Conservation (phyloP, 2,888 invertebrate species). For the Vesta saturnalis region DNA sequence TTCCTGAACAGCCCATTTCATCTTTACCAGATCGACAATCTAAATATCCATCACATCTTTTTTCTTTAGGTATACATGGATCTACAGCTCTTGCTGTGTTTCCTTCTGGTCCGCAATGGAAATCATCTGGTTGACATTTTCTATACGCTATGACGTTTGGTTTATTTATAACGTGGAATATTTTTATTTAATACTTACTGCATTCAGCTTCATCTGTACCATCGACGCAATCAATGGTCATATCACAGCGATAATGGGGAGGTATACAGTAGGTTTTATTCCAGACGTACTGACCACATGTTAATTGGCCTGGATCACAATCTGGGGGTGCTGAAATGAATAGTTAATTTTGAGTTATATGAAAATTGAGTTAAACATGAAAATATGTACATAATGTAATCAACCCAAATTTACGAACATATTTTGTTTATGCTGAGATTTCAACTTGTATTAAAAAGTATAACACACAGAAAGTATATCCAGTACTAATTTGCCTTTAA, state of each 20-base stretch:
- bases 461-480: too few species aligned
- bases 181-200: constrained; percentile 84
- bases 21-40: constrained; percentile 89
- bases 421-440: too few species aligned
- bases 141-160: constrained; percentile 76
- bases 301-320: constrained; percentile 90
- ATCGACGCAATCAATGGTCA: constrained; percentile 94
- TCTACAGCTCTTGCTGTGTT: constrained; percentile 69
- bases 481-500: too few species aligned
- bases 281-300: constrained; percentile 93
- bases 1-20: constrained; percentile 78
- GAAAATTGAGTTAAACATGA: neutral
- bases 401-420: too few species aligned
- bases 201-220: constrained; percentile 95
- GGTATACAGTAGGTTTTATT: constrained; percentile 97
- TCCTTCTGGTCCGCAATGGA: constrained; percentile 82
- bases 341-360: neutral
- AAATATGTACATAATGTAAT: neutral
- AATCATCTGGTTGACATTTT: constrained; percentile 87
- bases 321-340: constrained; percentile 86
- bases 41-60: constrained; percentile 89
- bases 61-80: constrained; percentile 87
- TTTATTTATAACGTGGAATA: neutral
- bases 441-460: too few species aligned
- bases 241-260: constrained; percentile 93